Conservation (phyloP, 2,888 invertebrate species). For the Tachina grossa region DNA sequence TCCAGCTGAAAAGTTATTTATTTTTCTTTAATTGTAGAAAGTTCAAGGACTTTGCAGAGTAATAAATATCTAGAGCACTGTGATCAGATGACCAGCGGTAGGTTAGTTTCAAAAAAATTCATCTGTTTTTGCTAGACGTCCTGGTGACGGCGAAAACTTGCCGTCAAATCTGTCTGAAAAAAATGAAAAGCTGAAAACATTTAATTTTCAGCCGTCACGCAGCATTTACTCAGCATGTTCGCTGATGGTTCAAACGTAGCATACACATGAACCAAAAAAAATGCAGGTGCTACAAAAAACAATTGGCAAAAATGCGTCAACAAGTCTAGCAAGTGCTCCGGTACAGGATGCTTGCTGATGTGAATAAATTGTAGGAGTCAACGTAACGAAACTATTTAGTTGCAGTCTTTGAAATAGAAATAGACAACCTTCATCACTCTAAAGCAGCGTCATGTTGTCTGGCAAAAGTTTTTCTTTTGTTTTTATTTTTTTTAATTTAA, state of each 20-base stretch:
- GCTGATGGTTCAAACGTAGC: background rate
- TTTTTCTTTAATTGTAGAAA: background rate
- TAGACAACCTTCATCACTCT: background rate
- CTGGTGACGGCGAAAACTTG: constrained; percentile 27
- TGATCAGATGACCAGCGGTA: constrained; percentile 20
- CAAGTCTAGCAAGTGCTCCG: constrained; percentile 27
- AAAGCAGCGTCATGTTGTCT: constrained; percentile 30
- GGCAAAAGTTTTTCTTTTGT: background rate
- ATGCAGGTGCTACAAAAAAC: constrained; percentile 59
- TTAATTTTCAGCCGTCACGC: constrained; percentile 30
- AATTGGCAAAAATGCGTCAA: constrained; percentile 57
- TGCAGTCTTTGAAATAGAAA: background rate
- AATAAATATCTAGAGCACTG: constrained; percentile 18
- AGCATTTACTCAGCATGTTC: constrained; percentile 53
- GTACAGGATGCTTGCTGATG: background rate
- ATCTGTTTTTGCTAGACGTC: constrained; percentile 29
- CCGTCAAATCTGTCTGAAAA: background rate
- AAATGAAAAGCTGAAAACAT: background rate
- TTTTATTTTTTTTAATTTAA: background rate
- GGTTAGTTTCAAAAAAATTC: background rate
- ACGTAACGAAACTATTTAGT: constrained; percentile 51
- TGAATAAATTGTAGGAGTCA: background rate
- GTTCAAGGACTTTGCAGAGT: constrained; percentile 9
- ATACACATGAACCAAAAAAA: background rate
- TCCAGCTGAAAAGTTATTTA: background rate